phyloP scores from a whole-genome alignment of 2,888 invertebrate genomes.

The Xylophagus ater region DNA sequence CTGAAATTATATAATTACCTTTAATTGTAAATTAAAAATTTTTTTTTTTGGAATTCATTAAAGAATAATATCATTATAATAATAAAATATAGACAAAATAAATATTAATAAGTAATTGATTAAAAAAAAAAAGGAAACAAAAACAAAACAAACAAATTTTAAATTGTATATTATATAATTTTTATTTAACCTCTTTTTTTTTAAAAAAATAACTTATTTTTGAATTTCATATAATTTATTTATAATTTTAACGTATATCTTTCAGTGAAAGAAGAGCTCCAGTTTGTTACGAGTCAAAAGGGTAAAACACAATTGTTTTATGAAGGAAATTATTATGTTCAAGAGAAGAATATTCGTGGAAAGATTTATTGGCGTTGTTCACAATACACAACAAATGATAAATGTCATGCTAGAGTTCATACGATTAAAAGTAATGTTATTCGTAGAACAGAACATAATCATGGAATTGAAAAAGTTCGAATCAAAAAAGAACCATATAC shows the following conservation, averaged over 20 bases:
- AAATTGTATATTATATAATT: too few species aligned
- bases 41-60: too few species aligned
- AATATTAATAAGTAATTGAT: too few species aligned
- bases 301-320: slow-evolving; percentile 29
- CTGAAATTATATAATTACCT: neutral
- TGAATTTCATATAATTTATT: too few species aligned
- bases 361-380: slow-evolving; percentile 39
- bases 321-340: slow-evolving; percentile 32
- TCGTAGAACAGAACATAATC: slow-evolving; percentile 31
- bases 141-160: too few species aligned
- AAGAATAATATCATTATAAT: too few species aligned
- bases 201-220: too few species aligned
- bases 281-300: slow-evolving; percentile 33
- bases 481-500: slow-evolving; percentile 10
- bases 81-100: too few species aligned
- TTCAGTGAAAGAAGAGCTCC: too few species aligned
- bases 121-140: too few species aligned
- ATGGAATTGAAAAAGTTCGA: slow-evolving; percentile 20
- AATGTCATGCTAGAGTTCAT: slow-evolving; percentile 35
- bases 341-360: slow-evolving; percentile 30
- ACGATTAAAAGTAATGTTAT: slow-evolving; percentile 28
- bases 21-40: neutral
- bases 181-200: too few species aligned
- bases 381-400: slow-evolving; percentile 32
- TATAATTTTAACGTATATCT: too few species aligned